Evolutionary conservation across 2,888 invertebrate species (phyloP).

Genomic region (Limnephilus rhombicus): DNA sequence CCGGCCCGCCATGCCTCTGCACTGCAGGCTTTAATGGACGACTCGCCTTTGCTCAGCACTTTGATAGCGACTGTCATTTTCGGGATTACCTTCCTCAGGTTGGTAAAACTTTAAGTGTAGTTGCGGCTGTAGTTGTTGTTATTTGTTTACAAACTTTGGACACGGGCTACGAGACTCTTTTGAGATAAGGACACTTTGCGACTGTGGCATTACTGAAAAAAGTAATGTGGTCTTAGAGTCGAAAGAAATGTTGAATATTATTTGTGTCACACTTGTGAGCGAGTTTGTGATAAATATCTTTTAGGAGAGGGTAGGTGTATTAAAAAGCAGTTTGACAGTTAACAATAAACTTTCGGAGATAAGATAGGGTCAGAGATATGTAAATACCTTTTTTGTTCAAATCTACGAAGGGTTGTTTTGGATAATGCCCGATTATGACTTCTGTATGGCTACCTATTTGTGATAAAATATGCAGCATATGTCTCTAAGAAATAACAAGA

Average conservation of each 20-base stretch:
- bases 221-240: background rate
- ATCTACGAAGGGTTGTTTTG: background rate
- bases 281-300: background rate
- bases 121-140: slow-evolving; percentile 16
- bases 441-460: background rate
- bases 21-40: slow-evolving; percentile 23
- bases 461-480: background rate
- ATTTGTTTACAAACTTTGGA: slow-evolving; percentile 26
- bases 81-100: slow-evolving; percentile 39
- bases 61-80: slow-evolving; percentile 33
- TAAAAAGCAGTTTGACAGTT: background rate
- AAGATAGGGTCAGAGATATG: background rate
- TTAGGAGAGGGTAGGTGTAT: background rate
- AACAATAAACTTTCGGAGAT: background rate
- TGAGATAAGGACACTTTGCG: background rate
- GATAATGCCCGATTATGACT: background rate
- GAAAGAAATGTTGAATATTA: background rate
- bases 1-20: background rate
- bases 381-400: background rate
- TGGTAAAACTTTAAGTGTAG: slow-evolving; percentile 27
- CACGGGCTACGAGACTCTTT: background rate
- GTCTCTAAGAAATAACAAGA: no score
- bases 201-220: background rate
- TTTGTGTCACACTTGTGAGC: background rate
- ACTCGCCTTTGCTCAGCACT: slow-evolving; percentile 4